Percentiles rank a stretch among this genome's conserved stretches.
Evolutionary conservation across 2,113 vertebrate genomes (phyloP).

Genomic region (Thunnus thynnus): DNA sequence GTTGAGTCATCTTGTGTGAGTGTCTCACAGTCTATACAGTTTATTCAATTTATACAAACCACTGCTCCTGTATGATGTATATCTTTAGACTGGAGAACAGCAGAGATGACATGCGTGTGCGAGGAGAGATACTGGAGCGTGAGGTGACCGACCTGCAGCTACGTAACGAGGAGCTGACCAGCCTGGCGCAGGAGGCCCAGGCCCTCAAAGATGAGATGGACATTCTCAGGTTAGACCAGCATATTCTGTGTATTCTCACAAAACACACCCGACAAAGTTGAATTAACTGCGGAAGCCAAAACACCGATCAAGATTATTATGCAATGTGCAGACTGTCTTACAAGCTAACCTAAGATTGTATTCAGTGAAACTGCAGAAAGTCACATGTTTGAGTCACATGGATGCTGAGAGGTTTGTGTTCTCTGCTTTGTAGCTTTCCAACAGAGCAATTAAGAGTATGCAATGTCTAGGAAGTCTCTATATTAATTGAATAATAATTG

Average conservation of each 20-base stretch:
- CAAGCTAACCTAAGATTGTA: neutral
- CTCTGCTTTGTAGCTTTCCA: constrained; percentile 2
- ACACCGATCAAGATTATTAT: too few relatives aligned
- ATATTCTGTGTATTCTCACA: too few relatives aligned
- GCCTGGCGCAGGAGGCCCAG: constrained; percentile 92
- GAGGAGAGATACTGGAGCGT: constrained; percentile 83
- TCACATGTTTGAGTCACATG: constrained; percentile 23
- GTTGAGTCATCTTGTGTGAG: neutral
- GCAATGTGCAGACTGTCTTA: neutral
- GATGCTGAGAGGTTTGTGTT: constrained; percentile 27
- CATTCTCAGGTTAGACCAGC: constrained; percentile 87
- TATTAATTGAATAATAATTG: constrained; percentile 17
- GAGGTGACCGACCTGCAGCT: constrained; percentile 87
- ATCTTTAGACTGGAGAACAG: constrained; percentile 87
- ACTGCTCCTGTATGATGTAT: neutral
- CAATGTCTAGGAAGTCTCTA: neutral
- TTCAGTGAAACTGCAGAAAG: constrained; percentile 22
- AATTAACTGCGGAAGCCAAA: neutral
- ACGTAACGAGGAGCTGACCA: constrained; percentile 90
- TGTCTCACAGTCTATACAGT: constrained; percentile 1
- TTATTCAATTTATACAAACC: neutral
- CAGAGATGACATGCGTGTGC: constrained; percentile 87
- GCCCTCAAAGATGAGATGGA: constrained; percentile 94
- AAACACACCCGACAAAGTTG: neutral
- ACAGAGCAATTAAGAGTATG: neutral